Conservation (phyloP, 1,140 invertebrate species). For the Hesperophylax magnus region DNA sequence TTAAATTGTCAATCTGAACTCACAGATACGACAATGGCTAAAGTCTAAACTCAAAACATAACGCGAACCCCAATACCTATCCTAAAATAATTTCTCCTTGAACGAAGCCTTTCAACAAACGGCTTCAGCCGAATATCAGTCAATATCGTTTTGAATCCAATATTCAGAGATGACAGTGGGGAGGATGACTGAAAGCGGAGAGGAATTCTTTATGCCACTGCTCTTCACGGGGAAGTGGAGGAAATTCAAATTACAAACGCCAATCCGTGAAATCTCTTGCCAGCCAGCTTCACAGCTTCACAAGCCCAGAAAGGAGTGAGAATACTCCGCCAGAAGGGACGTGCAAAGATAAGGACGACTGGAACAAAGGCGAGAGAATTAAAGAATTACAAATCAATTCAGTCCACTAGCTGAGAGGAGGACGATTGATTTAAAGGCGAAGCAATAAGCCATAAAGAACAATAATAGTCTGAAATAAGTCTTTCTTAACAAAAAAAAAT, state of each 20-base stretch:
- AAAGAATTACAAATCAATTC: constrained; percentile 40
- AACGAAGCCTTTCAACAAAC: constrained; percentile 4
- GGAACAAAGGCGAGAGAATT: constrained; percentile 23
- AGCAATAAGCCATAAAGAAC: background rate
- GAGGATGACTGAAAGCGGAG: background rate
- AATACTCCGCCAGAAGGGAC: background rate
- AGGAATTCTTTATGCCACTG: background rate
- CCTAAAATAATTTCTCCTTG: constrained; percentile 18
- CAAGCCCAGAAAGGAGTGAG: background rate
- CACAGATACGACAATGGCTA: too few relatives aligned
- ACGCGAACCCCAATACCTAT: background rate
- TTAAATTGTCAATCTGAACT: too few relatives aligned
- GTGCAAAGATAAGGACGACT: background rate
- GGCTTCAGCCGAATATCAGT: constrained; percentile 23
- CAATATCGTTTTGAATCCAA: constrained; percentile 25
- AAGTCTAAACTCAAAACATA: background rate
- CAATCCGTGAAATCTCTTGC: constrained; percentile 48
- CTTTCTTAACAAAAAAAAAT: background rate
- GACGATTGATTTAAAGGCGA: constrained; percentile 14
- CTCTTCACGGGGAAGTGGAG: background rate
- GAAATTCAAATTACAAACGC: constrained; percentile 46
- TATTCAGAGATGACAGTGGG: constrained; percentile 31
- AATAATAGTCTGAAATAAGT: constrained; percentile 14
- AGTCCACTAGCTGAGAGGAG: background rate
- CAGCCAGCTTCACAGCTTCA: constrained; percentile 1